phyloP scores from a whole-genome alignment of 2,113 vertebrate genomes.

The Rhinolophus ferrumequinum region DNA sequence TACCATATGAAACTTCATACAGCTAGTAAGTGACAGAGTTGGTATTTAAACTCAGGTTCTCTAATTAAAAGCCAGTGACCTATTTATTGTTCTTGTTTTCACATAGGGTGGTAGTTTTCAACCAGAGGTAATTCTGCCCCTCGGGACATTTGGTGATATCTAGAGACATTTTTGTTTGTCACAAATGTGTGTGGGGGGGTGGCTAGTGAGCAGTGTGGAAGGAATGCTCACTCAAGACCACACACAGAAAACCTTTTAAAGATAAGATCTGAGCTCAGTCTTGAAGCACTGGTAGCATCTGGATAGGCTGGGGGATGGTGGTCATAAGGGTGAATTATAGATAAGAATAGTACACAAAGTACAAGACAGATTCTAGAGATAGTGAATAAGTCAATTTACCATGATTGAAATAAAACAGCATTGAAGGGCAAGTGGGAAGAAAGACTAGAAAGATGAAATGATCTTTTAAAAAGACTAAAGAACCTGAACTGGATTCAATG shows the following conservation, averaged over 20 bases:
- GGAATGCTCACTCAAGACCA: background rate
- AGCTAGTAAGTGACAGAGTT: background rate
- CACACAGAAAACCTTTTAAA: background rate
- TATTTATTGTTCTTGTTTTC: background rate
- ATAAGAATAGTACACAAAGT: background rate
- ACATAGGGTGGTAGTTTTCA: background rate
- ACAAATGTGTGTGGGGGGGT: background rate
- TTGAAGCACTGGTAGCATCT: background rate
- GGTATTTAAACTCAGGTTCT: constrained; percentile 26
- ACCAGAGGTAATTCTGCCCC: background rate
- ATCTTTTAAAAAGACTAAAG: constrained; percentile 33
- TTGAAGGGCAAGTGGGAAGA: background rate
- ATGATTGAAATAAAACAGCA: constrained; percentile 1
- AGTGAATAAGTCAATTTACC: constrained; percentile 6
- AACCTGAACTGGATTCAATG: background rate
- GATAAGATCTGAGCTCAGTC: constrained; percentile 6
- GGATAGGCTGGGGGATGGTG: background rate
- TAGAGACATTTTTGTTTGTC: constrained; percentile 32
- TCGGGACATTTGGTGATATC: background rate
- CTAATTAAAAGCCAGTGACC: constrained; percentile 28
- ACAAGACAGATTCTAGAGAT: background rate
- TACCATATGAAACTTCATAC: background rate
- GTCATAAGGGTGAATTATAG: background rate
- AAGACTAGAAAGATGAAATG: background rate
- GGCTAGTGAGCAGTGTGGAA: background rate